Conservation (phyloP, 2,888 invertebrate genomes). For the Chironomus riparius region DNA sequence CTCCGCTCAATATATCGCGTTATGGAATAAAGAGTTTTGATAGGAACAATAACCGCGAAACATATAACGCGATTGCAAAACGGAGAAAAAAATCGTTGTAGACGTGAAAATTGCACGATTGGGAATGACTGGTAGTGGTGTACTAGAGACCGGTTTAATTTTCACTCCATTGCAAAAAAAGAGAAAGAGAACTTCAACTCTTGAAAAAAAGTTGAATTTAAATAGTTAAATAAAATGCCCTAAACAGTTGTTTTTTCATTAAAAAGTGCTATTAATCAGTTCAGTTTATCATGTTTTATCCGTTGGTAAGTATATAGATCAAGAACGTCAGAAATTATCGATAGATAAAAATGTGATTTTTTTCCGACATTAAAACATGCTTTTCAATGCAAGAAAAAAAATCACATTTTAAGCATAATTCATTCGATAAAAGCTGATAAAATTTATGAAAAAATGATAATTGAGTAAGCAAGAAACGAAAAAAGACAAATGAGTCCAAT, state of each 20-base stretch:
- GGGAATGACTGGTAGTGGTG: neutral
- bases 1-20: neutral
- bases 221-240: conserved; percentile 24
- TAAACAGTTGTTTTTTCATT: conserved; percentile 20
- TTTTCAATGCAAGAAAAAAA: conserved; percentile 18
- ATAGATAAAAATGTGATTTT: conserved; percentile 16
- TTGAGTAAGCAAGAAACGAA: neutral
- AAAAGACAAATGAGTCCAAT: neutral
- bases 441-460: neutral
- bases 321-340: neutral
- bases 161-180: conserved; percentile 15
- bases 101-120: neutral
- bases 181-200: conserved; percentile 1
- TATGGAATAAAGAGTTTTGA: neutral
- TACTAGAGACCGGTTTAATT: conserved; percentile 18
- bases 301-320: conserved; percentile 11
- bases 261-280: conserved; percentile 28
- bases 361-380: conserved; percentile 27
- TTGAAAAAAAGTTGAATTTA: conserved; percentile 11
- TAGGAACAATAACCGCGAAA: neutral
- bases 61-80: neutral
- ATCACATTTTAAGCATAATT: conserved; percentile 15
- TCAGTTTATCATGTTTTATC: conserved; percentile 28
- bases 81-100: neutral
- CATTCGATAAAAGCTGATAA: neutral